phyloP scores from a whole-genome alignment of 2,113 vertebrate species.

The Aptenodytes patagonicus region DNA sequence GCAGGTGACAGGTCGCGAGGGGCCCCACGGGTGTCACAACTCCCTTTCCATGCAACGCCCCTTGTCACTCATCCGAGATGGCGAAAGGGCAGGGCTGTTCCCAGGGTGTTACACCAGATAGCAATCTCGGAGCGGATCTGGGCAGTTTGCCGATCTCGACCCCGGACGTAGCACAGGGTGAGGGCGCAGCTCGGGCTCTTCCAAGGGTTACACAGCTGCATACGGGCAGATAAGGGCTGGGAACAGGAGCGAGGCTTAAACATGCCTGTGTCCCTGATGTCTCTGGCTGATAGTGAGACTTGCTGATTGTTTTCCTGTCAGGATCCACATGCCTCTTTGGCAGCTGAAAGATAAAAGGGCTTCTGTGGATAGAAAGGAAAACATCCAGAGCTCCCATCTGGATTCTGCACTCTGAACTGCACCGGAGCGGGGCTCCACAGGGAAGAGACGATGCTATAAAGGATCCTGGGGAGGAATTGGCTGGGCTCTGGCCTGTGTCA shows the following conservation, averaged over 20 bases:
- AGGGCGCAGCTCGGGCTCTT: not conserved
- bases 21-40: fast-evolving
- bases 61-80: not conserved
- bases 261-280: not conserved
- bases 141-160: not conserved
- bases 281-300: not conserved
- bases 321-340: not conserved
- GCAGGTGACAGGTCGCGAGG: not conserved
- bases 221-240: not conserved
- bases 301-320: not conserved
- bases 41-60: not conserved
- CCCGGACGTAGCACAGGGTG: not conserved
- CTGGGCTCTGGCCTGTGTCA: not conserved
- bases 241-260: not conserved
- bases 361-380: not conserved
- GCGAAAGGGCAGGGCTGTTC: not conserved
- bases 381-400: not conserved
- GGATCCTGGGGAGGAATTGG: not conserved
- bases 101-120: not conserved
- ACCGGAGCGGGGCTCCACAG: not conserved
- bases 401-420: not conserved
- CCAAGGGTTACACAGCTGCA: not conserved
- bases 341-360: constrained; percentile 16
- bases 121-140: not conserved
- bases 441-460: not conserved